Evolutionary conservation across 2,888 invertebrate genomes (phyloP).

Genomic region (Diogma glabrata): DNA sequence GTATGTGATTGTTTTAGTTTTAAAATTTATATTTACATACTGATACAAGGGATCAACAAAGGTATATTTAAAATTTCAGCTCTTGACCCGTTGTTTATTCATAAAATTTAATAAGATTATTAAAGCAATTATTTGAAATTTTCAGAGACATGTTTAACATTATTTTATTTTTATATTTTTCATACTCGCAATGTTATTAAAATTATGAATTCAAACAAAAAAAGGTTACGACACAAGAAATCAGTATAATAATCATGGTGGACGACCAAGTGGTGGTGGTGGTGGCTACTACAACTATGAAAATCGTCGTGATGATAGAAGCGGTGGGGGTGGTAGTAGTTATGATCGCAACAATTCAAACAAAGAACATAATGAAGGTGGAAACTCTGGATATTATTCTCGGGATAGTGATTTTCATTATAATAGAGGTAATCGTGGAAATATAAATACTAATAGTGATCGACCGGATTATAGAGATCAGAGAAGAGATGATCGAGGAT

Average conservation of each 20-base stretch:
- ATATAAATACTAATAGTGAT: slow-evolving; percentile 7
- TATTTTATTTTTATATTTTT: too few relatives aligned
- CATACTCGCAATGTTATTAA: not conserved
- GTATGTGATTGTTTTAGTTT: not conserved
- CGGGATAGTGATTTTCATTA: slow-evolving; percentile 7
- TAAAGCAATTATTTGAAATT: too few relatives aligned
- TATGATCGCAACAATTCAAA: slow-evolving; percentile 23
- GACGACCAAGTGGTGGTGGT: slow-evolving; percentile 15
- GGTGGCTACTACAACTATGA: slow-evolving; percentile 25
- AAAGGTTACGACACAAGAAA: slow-evolving; percentile 7
- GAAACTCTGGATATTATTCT: slow-evolving; percentile 17
- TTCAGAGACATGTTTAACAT: too few relatives aligned
- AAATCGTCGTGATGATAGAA: slow-evolving; percentile 24
- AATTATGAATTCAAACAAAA: not conserved
- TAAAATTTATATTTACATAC: not conserved
- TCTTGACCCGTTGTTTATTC: too few relatives aligned
- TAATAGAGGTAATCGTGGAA: slow-evolving; percentile 5
- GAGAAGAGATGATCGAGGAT: slow-evolving; percentile 16
- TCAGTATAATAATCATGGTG: slow-evolving; percentile 7
- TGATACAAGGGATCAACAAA: not conserved
- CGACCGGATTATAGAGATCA: slow-evolving; percentile 14
- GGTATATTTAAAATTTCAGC: too few relatives aligned
- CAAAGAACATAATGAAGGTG: slow-evolving; percentile 8
- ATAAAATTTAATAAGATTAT: too few relatives aligned
- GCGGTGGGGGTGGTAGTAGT: slow-evolving; percentile 13